Evolutionary conservation across 2,797 vertebrate species (phyloP).

Genomic region (Nyctibius grandis): DNA sequence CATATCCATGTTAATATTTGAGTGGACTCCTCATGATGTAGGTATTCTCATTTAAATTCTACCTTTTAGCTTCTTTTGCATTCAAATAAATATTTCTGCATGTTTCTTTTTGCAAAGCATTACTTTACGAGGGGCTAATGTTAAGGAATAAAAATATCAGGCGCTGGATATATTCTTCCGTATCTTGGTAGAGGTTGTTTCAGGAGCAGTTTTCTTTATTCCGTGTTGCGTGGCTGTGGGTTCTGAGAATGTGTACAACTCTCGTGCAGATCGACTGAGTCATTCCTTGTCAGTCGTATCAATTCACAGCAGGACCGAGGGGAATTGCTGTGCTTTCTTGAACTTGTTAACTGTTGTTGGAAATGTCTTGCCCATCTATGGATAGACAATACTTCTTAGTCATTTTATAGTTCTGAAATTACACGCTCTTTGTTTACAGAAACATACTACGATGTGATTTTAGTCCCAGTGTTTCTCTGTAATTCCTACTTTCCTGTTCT

Average conservation of each 20-base stretch:
- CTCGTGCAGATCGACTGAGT: slow-evolving; percentile 7
- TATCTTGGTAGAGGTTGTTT: background rate
- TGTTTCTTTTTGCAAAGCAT: background rate
- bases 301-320: background rate
- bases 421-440: background rate
- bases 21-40: background rate
- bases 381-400: background rate
- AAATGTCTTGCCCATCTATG: accelerated
- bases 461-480: background rate
- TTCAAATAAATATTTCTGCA: background rate
- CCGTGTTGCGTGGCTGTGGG: background rate
- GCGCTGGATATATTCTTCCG: background rate
- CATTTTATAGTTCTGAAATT: background rate
- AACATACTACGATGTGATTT: background rate
- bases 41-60: background rate
- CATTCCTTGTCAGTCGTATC: background rate
- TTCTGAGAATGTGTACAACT: background rate
- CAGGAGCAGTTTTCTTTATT: slow-evolving; percentile 8
- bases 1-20: background rate
- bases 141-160: background rate
- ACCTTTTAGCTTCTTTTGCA: background rate
- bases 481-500: background rate
- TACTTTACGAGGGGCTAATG: background rate
- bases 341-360: background rate
- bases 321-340: background rate